Conservation (phyloP, 2,888 invertebrate species). For the Phania funesta region DNA sequence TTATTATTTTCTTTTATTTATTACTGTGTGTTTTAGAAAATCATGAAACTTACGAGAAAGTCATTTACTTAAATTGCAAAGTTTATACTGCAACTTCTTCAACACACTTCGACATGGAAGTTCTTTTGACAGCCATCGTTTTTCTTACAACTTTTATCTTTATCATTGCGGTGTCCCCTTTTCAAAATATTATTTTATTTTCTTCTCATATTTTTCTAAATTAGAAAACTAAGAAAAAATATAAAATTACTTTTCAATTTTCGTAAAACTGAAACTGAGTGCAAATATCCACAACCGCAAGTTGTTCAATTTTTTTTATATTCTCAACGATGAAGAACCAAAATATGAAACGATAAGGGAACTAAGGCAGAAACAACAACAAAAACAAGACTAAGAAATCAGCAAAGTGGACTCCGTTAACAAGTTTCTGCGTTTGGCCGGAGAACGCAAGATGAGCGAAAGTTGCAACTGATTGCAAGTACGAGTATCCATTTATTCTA, state of each 20-base stretch:
- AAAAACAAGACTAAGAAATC: conserved; percentile 8
- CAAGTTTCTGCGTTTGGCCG: conserved; percentile 37
- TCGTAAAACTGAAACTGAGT: conserved; percentile 49
- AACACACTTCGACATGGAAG: conserved; percentile 19
- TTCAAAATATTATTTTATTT: conserved; percentile 40
- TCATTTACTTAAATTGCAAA: conserved; percentile 65
- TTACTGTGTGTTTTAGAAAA: not conserved
- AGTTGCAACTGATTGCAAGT: conserved; percentile 29
- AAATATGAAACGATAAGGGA: not conserved
- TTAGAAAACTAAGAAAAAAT: conserved; percentile 48
- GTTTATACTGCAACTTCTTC: conserved; percentile 36
- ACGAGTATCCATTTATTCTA: conserved; percentile 18
- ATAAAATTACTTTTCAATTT: conserved; percentile 66
- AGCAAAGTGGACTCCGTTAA: conserved; percentile 34
- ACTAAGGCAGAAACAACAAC: no score
- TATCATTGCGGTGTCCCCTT: conserved; percentile 22
- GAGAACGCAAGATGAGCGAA: not conserved
- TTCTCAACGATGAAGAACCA: conserved; percentile 31
- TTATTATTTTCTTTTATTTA: conserved; percentile 16
- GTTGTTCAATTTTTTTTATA: conserved; percentile 46
- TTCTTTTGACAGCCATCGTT: conserved; percentile 30
- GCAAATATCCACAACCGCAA: conserved; percentile 53
- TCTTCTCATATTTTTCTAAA: conserved; percentile 34
- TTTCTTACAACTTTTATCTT: conserved; percentile 44
- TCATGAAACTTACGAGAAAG: conserved; percentile 42